phyloP scores from a whole-genome alignment of 1,140 invertebrate genomes.

The Drosophila tropicalis region DNA sequence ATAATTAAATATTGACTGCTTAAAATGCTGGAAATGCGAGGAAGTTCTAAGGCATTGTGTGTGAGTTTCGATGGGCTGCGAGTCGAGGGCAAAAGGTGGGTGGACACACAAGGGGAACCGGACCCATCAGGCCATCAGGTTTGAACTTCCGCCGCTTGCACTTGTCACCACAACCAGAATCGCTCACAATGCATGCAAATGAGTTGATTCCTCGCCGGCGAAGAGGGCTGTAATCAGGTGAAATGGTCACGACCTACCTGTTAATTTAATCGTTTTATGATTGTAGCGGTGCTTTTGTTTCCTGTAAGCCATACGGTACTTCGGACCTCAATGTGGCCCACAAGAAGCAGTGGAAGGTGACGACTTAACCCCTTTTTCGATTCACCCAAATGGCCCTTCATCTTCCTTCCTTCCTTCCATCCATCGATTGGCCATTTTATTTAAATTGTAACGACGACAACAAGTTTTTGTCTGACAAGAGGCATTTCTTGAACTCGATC shows the following conservation, averaged over 20 bases:
- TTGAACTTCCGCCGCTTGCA: constrained; percentile 61
- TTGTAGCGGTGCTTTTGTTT: constrained; percentile 79
- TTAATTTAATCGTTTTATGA: constrained; percentile 75
- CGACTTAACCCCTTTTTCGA: constrained; percentile 3
- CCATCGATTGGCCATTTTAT: constrained; percentile 50
- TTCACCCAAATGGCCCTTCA: not conserved
- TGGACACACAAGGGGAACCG: constrained; percentile 23
- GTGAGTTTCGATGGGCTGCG: not conserved
- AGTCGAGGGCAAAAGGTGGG: constrained; percentile 7
- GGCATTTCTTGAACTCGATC: constrained; percentile 27
- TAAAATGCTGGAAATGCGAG: constrained; percentile 63
- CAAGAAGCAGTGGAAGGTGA: constrained; percentile 8
- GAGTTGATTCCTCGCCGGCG: constrained; percentile 29
- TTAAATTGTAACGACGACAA: constrained; percentile 70
- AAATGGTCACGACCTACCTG: constrained; percentile 75
- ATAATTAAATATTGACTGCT: constrained; percentile 70
- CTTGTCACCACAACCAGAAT: constrained; percentile 37
- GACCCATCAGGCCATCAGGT: constrained; percentile 10
- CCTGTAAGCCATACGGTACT: constrained; percentile 67
- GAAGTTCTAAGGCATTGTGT: constrained; percentile 57
- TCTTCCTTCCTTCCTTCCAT: too few species aligned
- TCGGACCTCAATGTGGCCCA: not conserved
- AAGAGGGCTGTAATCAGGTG: constrained; percentile 62
- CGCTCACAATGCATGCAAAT: constrained; percentile 61
- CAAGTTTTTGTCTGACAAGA: not conserved